Conservation (phyloP, 2,888 invertebrate genomes). For the Euspilapteryx auroguttella region DNA sequence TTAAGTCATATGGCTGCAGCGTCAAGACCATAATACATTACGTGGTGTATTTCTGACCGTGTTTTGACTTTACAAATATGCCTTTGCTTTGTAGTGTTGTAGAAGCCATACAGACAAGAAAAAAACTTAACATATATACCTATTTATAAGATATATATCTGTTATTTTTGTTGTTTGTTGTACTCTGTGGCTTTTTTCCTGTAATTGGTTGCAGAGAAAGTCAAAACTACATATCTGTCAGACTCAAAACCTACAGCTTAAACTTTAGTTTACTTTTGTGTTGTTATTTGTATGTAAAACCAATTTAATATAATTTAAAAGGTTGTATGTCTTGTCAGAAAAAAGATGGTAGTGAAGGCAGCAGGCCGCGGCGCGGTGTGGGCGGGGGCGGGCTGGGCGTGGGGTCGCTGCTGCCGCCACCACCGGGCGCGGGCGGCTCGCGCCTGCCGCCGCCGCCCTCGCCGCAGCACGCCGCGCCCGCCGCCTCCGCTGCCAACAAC, state of each 20-base stretch:
- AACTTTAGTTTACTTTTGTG: too few species aligned
- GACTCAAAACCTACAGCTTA: too few species aligned
- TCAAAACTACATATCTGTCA: too few species aligned
- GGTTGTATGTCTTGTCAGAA: constrained; percentile 57
- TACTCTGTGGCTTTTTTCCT: neutral
- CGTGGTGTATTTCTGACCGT: too few species aligned
- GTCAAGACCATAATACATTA: too few species aligned
- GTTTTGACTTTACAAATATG: too few species aligned
- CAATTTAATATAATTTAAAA: neutral
- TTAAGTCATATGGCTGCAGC: too few species aligned
- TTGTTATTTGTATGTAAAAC: neutral
- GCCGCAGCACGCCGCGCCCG: constrained; percentile 70
- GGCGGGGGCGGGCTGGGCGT: constrained; percentile 55
- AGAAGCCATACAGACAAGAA: too few species aligned
- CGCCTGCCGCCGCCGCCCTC: constrained; percentile 80
- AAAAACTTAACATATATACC: too few species aligned
- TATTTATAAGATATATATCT: too few species aligned
- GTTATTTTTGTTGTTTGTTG: constrained; percentile 4
- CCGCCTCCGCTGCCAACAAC: constrained; percentile 31
- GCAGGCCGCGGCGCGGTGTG: constrained; percentile 62
- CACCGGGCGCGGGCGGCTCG: constrained; percentile 63
- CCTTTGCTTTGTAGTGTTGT: too few species aligned
- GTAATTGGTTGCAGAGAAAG: too few species aligned
- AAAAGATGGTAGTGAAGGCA: constrained; percentile 82
- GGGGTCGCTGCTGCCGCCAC: constrained; percentile 81